Base-by-base conservation (phyloP, 2,113 vertebrate species). In the Tragelaphus imberbis region DNA sequence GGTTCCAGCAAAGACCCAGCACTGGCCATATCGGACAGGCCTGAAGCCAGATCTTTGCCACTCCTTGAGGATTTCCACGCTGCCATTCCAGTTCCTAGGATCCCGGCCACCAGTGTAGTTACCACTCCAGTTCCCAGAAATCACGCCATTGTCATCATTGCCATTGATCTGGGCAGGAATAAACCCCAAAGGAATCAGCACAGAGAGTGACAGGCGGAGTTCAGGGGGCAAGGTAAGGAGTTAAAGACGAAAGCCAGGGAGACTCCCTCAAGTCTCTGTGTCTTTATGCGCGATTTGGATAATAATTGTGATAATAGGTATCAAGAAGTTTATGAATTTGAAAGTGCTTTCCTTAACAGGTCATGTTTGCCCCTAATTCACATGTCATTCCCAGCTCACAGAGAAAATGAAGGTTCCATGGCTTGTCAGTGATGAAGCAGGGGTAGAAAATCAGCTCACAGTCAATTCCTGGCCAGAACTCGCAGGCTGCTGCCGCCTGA, bases 1-100 rank as follows among this genome's bases (percentile, higher is more conserved):
- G 8, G 99, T 99, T 0, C 99, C 99, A 28, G 99, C 99, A 97
- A 99, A 99, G 93, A 99, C 99, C 99, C 99, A 99, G 75, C 99
- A 99, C 33, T 99, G 99, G 86, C 99, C 99, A 8, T 90, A 99
- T 92, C 63, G 98, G 25, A 99, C 99, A 28, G 99, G 98, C 80
- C 17, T 98, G 97, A 97, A 99, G 93, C 98, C 98, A 55, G 98
- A 98, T 25, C 90, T 96, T 92, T 98, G 98, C 99, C 99, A 99
- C 9, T 44, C 88, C 89, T 97, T 98, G 56, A 99, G 97, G 96
- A 99, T 99, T 95, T 98, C 98, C 92, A 98, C 97, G 0, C 99
- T 99, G 96, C 99, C 99, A 0, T 98, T 99, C 99, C 99, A 99
- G 84, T 97, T 98, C 77, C 93, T 98, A 7, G 99, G 99, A 90